These are phyloP conservation scores for Acanthosepion esculentum DNA, from an alignment of 2,888 invertebrate species.

Conservation along the genomic window DNA sequence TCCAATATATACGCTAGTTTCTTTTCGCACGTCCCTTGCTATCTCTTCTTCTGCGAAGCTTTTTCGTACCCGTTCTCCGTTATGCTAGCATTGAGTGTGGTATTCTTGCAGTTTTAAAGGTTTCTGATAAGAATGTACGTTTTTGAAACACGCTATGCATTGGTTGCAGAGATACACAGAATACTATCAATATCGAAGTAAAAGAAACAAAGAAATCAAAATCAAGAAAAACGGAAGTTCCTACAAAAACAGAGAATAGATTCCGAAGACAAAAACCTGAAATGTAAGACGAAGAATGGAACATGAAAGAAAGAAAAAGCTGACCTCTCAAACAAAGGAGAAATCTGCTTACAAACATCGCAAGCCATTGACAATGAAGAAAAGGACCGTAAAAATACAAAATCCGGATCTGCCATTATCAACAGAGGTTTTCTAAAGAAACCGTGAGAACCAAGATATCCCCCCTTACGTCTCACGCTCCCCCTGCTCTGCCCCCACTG, in stretches of 20 bases:
- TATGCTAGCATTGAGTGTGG: neutral
- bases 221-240: neutral
- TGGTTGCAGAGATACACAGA: neutral
- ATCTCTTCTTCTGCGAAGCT: neutral
- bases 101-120: neutral
- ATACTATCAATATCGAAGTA: neutral
- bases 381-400: neutral
- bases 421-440: conserved; percentile 33
- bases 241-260: neutral
- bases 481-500: neutral
- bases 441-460: conserved; percentile 25
- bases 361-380: conserved; percentile 15
- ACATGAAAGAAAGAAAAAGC: neutral
- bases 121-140: neutral
- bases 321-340: neutral
- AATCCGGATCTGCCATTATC: conserved; percentile 14
- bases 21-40: neutral
- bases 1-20: neutral
- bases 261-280: conserved; percentile 33
- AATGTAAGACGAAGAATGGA: neutral
- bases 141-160: neutral
- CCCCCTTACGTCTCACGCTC: neutral
- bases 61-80: neutral
- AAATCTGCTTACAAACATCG: conserved; percentile 12
- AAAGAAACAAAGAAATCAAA: neutral